A percentile compares a stretch with the other conserved stretches of the same genome.
Evolutionary conservation across 2,113 vertebrate genomes (phyloP).

Genomic region (Zosterops borbonicus): DNA sequence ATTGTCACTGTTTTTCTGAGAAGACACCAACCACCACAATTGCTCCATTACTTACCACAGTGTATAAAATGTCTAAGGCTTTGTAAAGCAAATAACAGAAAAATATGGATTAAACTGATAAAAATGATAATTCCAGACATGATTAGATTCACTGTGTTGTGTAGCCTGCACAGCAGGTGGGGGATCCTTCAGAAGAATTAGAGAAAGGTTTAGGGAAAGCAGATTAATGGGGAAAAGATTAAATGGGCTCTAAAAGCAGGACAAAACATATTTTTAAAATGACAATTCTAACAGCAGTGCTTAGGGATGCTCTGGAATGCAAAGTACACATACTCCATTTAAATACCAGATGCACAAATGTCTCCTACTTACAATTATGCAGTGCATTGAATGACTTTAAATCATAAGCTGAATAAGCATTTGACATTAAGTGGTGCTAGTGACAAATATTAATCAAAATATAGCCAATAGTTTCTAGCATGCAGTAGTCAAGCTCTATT

Average conservation of each 20-base stretch:
- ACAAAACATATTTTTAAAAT: constrained; percentile 76
- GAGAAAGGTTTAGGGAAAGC: constrained; percentile 79
- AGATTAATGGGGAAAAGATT: constrained; percentile 78
- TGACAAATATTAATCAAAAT: constrained; percentile 59
- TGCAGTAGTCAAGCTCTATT: background rate
- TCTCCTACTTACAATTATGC: constrained; percentile 31
- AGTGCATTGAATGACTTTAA: constrained; percentile 5
- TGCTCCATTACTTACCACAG: constrained; percentile 63
- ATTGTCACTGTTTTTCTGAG: constrained; percentile 37
- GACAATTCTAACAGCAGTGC: constrained; percentile 63
- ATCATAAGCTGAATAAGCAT: constrained; percentile 45
- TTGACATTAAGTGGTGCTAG: constrained; percentile 55
- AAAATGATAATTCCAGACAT: constrained; percentile 75
- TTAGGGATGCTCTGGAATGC: constrained; percentile 55
- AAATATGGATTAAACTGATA: constrained; percentile 79
- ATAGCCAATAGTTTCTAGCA: constrained; percentile 13
- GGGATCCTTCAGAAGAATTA: constrained; percentile 78
- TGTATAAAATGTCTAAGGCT: constrained; percentile 51
- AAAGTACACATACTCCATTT: constrained; percentile 56
- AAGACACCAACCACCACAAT: constrained; percentile 25
- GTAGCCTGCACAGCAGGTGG: constrained; percentile 74
- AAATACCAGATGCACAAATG: constrained; percentile 50
- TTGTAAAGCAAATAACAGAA: constrained; percentile 67
- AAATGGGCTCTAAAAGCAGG: constrained; percentile 75
- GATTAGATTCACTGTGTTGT: constrained; percentile 76